Evolutionary conservation across 2,888 invertebrate genomes (phyloP).

Genomic region (Labia minor): DNA sequence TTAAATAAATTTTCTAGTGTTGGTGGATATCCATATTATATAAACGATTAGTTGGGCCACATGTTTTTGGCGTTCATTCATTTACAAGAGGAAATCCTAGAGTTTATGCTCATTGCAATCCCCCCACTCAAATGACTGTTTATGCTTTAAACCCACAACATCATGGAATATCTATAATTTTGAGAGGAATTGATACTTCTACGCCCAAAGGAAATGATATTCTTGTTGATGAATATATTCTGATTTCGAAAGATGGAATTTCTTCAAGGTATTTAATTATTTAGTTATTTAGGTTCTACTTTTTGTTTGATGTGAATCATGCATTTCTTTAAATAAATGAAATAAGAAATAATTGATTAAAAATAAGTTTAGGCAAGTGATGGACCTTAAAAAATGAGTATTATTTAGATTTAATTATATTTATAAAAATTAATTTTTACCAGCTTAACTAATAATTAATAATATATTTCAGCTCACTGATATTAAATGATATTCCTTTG

Average conservation of each 20-base stretch:
- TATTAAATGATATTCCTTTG: not conserved
- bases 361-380: no score
- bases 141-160: not conserved
- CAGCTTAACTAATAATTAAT: no score
- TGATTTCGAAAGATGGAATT: not conserved
- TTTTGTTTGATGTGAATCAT: no score
- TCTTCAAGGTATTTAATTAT: not conserved
- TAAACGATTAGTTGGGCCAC: not conserved
- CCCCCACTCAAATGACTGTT: not conserved
- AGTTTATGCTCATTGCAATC: not conserved
- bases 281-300: no score
- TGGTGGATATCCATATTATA: not conserved
- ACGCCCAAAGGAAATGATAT: not conserved
- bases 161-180: not conserved
- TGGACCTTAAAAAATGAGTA: no score
- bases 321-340: not conserved
- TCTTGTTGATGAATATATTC: not conserved
- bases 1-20: not conserved
- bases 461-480: not conserved
- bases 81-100: not conserved
- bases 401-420: no score
- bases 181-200: not conserved
- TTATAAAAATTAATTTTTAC: no score
- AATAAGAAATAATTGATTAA: no score
- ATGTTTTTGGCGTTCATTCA: not conserved